Conservation (phyloP, 2,888 invertebrate genomes). For the Hypomecis punctinalis region DNA sequence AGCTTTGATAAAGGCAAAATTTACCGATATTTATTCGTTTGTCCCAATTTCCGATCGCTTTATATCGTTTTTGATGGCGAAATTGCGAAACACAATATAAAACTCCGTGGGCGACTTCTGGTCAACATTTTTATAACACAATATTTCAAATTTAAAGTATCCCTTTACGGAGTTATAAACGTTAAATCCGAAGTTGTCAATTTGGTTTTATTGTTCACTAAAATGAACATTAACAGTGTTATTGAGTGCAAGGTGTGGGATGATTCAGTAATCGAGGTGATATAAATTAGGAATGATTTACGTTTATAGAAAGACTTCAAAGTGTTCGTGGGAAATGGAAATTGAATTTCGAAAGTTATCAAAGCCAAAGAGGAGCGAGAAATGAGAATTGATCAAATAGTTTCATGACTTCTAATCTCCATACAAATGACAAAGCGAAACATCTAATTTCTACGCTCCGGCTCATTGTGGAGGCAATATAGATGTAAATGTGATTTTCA, state of each 20-base stretch:
- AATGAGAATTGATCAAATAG: conserved; percentile 27
- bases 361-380: conserved; percentile 24
- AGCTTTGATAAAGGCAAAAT: conserved; percentile 3
- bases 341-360: conserved; percentile 24
- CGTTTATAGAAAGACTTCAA: conserved; percentile 37
- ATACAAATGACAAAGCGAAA: conserved; percentile 52
- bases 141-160: conserved; percentile 39
- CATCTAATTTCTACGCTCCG: conserved; percentile 40
- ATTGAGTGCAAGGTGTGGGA: conserved; percentile 34
- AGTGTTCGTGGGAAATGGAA: conserved; percentile 29
- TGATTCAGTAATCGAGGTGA: conserved; percentile 31
- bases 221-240: conserved; percentile 38
- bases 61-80: conserved; percentile 14
- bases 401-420: conserved; percentile 45
- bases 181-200: conserved; percentile 40
- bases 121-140: conserved; percentile 35
- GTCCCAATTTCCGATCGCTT: conserved; percentile 21
- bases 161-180: conserved; percentile 39
- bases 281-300: conserved; percentile 38
- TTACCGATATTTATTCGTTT: conserved; percentile 18
- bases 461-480: conserved; percentile 49
- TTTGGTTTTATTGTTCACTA: conserved; percentile 42
- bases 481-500: conserved; percentile 54
- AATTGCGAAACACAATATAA: conserved; percentile 29
- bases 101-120: conserved; percentile 39